phyloP scores from a whole-genome alignment of 2,797 vertebrate genomes.

The Neopelma chrysocephalum region DNA sequence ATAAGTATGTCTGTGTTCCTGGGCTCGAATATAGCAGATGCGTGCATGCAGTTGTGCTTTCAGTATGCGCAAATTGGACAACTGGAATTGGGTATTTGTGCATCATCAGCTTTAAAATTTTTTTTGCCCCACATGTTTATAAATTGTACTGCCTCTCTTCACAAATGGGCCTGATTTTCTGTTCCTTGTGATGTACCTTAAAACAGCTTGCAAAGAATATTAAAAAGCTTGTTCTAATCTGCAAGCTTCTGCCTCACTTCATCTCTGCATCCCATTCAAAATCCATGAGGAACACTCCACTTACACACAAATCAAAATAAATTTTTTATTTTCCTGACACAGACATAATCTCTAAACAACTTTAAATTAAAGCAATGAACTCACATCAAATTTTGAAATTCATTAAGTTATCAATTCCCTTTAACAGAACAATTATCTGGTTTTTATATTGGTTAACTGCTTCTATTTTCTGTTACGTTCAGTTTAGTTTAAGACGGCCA shows the following conservation, averaged over 20 bases:
- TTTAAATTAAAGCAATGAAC: background rate
- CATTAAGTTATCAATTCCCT: background rate
- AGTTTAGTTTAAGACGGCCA: background rate
- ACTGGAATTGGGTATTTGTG: background rate
- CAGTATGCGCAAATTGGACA: background rate
- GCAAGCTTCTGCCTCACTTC: background rate
- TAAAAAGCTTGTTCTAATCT: conserved; percentile 37
- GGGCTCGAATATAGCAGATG: background rate
- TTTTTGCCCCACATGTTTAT: background rate
- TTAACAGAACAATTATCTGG: background rate
- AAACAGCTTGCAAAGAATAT: conserved; percentile 24
- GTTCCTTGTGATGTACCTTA: conserved; percentile 7
- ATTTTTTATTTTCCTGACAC: background rate
- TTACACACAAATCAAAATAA: background rate
- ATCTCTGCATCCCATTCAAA: background rate
- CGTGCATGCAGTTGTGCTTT: background rate
- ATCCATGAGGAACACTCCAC: background rate
- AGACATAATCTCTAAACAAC: background rate
- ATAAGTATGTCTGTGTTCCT: background rate
- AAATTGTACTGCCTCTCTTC: background rate
- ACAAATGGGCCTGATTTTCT: conserved; percentile 18
- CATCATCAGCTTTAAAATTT: background rate
- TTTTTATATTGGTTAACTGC: background rate
- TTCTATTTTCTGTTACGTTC: background rate
- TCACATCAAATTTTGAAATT: background rate